These are phyloP conservation scores for Paedocypris sp. DNA, from an alignment of 2,113 vertebrate genomes.

Conservation along the genomic window DNA sequence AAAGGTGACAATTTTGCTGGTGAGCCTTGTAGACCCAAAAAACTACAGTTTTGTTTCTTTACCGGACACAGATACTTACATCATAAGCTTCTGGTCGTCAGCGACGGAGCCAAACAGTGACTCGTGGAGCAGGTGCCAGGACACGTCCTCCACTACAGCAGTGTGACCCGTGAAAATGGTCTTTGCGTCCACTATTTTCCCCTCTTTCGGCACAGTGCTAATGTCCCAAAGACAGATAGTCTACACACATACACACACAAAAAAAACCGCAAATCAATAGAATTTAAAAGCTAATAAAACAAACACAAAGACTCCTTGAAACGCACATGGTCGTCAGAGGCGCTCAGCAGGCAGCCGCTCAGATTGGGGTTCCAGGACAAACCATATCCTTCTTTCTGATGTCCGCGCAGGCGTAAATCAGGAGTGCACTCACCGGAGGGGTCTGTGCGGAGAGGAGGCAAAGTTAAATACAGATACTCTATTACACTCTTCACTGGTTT, in stretches of 20 bases:
- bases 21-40: too few relatives aligned
- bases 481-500: too few relatives aligned
- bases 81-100: slow-evolving; percentile 97
- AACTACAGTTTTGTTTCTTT: too few relatives aligned
- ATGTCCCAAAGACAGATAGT: slow-evolving; percentile 98
- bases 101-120: slow-evolving; percentile 94
- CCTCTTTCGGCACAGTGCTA: slow-evolving; percentile 92
- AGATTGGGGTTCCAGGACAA: slow-evolving; percentile 97
- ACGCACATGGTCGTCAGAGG: slow-evolving; percentile 97
- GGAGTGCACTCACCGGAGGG: slow-evolving; percentile 96
- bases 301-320: too few relatives aligned
- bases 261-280: not conserved
- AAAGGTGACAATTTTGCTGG: too few relatives aligned
- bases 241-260: slow-evolving; percentile 49
- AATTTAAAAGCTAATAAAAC: too few relatives aligned
- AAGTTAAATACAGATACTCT: too few relatives aligned
- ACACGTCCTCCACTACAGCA: slow-evolving; percentile 92
- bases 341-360: slow-evolving; percentile 90
- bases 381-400: slow-evolving; percentile 96
- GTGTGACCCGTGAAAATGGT: slow-evolving; percentile 97
- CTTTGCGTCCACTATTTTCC: slow-evolving; percentile 94
- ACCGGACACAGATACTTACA: too few relatives aligned
- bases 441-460: slow-evolving; percentile 57
- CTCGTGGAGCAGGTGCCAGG: slow-evolving; percentile 91
- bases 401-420: slow-evolving; percentile 86